Base-by-base conservation (phyloP, 2,113 vertebrate species). In the Parus major region DNA sequence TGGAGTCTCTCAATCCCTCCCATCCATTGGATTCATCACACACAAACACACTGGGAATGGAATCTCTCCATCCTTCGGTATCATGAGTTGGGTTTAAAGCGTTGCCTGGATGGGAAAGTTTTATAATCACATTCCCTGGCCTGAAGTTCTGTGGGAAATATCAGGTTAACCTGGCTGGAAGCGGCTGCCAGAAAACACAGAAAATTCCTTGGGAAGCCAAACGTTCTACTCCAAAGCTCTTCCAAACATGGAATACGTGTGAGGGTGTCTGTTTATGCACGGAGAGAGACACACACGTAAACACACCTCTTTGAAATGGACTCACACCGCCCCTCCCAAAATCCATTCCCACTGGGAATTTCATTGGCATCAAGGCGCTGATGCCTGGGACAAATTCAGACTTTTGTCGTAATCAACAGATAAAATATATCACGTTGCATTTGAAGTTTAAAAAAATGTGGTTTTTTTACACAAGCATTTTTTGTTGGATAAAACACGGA, bases 81-180 rank as follows among this genome's bases (percentile, higher is more conserved):
- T 42, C 82, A 8, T 6, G 88, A 52, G 64, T 23, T 95, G 42
- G 82, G 60, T 60, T 81, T 78, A 42, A 80, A 88, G 52, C 15
- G 19, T 50, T 88, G 75, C 92, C 68, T 5, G 88, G 90, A 82
- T 86, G 93, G 96, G 95, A 96, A 93, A 78, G 76, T 95, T 97
- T 88, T 96, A 86, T 66, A 90, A 96, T 95, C 90, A 41, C 92
- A 93, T 96, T 95, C 94, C 93, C 95, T 97, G 94, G 95, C 81
- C 90, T 60, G 88, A 18, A 83, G 46, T 86, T 96, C 52, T 94
- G 95, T 83, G 95, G 95, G 95, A 86, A 96, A 92, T 91, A 92
- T 96, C 95, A 97, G 93, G 93, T 97, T 96, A 96, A 96, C 92
- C 93, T 93, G 82, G 72, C 60, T 49, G 47, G 29, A 13, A 33